Conservation (phyloP, 2,888 invertebrate genomes). For the Synergus gifuensis region DNA sequence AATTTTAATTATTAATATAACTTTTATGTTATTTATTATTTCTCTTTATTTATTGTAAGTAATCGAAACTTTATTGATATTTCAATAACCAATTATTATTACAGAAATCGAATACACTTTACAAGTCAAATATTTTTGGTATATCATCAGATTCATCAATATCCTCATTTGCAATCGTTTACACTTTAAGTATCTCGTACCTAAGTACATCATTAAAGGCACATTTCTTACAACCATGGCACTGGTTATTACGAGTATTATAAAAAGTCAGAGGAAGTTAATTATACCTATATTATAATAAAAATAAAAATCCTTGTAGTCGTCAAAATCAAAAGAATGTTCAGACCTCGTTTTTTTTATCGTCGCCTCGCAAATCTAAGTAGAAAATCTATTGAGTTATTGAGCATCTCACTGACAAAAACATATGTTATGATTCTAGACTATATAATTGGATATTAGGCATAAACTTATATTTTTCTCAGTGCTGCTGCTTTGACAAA, state of each 20-base stretch:
- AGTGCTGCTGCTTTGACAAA: background rate
- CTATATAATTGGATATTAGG: no score
- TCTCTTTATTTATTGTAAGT: background rate
- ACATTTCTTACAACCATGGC: conserved; percentile 16
- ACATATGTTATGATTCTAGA: no score
- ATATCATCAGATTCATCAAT: background rate
- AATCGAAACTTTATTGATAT: background rate
- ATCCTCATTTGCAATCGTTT: background rate
- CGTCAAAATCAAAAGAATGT: background rate
- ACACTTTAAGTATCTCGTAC: background rate
- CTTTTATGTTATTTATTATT: background rate
- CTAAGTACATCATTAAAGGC: conserved; percentile 20
- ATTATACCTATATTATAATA: background rate
- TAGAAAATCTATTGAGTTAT: background rate
- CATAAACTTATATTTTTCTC: no score
- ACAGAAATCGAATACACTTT: conserved; percentile 10
- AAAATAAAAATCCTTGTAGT: background rate
- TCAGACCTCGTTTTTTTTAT: background rate
- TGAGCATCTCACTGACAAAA: no score
- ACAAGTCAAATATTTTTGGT: background rate
- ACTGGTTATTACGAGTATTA: conserved; percentile 24
- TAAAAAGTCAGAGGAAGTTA: background rate
- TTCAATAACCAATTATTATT: background rate
- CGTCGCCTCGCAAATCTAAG: background rate
- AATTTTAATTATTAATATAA: background rate